phyloP scores from a whole-genome alignment of 2,888 invertebrate genomes.

The Prenolepis imparis region DNA sequence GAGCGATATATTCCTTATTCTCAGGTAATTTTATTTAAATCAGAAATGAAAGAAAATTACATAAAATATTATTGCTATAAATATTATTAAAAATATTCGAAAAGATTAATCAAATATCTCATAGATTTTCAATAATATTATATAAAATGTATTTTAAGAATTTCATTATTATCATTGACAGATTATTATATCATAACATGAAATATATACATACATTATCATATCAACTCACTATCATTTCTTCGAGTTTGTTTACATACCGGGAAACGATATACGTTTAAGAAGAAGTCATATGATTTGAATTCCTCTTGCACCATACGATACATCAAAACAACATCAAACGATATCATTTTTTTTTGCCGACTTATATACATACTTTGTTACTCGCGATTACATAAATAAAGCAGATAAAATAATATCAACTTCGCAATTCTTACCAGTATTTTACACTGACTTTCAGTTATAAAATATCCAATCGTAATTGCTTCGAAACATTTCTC shows the following conservation, averaged over 20 bases:
- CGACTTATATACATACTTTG: background rate
- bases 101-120: background rate
- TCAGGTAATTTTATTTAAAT: background rate
- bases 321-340: background rate
- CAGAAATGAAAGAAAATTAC: background rate
- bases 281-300: background rate
- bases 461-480: background rate
- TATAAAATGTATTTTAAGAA: background rate
- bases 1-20: background rate
- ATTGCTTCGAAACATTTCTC: background rate
- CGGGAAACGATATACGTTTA: constrained; percentile 6
- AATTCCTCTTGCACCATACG: constrained; percentile 6
- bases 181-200: background rate
- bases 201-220: background rate
- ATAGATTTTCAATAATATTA: background rate
- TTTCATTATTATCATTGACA: background rate
- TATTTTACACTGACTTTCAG: background rate
- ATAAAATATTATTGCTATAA: background rate
- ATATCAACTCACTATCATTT: background rate
- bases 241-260: constrained; percentile 4
- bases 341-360: constrained; percentile 3
- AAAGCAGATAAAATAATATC: background rate
- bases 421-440: constrained; percentile 22
- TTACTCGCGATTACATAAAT: background rate
- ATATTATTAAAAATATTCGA: background rate